Percentiles rank a stretch among this genome's conserved stretches.
phyloP scores from a whole-genome alignment of 2,113 vertebrate genomes.

The Fulmarus glacialis region DNA sequence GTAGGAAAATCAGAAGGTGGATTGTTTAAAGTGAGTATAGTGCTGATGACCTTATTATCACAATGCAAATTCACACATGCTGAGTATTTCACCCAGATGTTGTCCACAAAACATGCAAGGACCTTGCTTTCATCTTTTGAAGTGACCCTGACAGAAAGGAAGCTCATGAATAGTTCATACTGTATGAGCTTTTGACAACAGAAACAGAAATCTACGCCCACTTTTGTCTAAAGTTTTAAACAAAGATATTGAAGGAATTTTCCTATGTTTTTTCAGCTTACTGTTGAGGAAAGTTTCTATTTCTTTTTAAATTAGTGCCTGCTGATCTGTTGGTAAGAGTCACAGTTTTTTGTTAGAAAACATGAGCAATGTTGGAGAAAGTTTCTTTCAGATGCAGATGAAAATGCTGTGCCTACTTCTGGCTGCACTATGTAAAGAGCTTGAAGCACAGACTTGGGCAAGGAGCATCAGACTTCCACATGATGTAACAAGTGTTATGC shows the following conservation, averaged over 20 bases:
- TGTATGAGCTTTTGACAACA: not conserved
- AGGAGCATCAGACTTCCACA: not conserved
- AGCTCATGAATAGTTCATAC: not conserved
- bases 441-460: not conserved
- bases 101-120: not conserved
- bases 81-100: not conserved
- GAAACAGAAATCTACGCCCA: not conserved
- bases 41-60: not conserved
- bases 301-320: not conserved
- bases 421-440: not conserved
- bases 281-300: not conserved
- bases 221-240: not conserved
- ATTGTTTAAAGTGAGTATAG: not conserved
- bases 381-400: not conserved
- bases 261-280: not conserved
- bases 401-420: not conserved
- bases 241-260: not conserved
- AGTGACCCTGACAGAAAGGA: not conserved
- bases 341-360: not conserved
- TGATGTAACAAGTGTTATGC: not conserved
- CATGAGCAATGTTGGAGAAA: not conserved
- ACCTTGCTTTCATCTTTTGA: not conserved
- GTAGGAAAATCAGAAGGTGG: not conserved
- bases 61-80: not conserved
- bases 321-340: not conserved